Percentiles rank a stretch among this genome's conserved stretches.
Conservation (phyloP, 2,797 vertebrate species). For the Dromococcyx pavoninus region DNA sequence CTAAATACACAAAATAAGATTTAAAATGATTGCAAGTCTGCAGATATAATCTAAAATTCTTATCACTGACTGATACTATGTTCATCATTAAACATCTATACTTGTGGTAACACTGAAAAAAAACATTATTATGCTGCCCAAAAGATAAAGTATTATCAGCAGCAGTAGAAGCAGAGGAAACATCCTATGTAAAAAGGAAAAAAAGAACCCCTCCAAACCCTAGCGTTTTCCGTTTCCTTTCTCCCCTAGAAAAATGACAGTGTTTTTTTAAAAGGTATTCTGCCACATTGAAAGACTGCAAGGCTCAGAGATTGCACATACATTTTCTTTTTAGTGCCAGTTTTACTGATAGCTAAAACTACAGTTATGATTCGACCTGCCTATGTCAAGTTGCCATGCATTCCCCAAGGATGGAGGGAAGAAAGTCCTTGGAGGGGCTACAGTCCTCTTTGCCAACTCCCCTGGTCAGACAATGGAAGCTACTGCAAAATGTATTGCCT, state of each 20-base stretch:
- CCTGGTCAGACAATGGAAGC: not conserved
- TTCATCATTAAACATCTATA: not conserved
- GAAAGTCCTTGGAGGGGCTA: not conserved
- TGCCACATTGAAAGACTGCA: not conserved
- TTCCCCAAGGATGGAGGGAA: not conserved
- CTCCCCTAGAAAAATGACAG: not conserved
- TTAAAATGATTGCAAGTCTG: not conserved
- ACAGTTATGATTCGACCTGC: not conserved
- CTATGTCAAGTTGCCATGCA: not conserved
- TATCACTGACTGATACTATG: not conserved
- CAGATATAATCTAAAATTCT: not conserved
- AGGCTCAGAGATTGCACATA: not conserved
- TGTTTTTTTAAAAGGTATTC: not conserved
- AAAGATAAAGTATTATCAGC: not conserved
- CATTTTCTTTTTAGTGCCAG: not conserved
- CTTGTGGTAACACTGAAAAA: not conserved
- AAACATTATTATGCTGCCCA: slow-evolving; percentile 10
- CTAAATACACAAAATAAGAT: not conserved
- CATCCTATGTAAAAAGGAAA: not conserved
- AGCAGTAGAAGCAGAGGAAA: not conserved
- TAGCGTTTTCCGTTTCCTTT: not conserved
- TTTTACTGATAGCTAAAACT: not conserved
- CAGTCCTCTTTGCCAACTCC: not conserved
- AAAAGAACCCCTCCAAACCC: not conserved
- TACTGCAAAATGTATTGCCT: not conserved